Conservation (phyloP, 2,113 vertebrate species). For the Pristiophorus japonicus region DNA sequence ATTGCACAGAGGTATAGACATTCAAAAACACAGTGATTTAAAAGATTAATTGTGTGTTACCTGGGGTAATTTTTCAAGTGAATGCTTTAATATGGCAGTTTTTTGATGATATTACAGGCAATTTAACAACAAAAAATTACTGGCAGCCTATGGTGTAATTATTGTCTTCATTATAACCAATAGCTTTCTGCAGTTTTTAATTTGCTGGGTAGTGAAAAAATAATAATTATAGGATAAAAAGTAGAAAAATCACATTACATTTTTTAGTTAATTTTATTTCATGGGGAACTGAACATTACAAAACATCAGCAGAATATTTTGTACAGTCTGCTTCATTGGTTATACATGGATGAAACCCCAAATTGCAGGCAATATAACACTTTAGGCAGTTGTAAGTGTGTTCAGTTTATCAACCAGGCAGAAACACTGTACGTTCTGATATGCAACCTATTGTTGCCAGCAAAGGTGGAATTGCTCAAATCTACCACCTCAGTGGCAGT, state of each 20-base stretch:
- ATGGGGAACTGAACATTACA: background rate
- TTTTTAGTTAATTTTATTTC: background rate
- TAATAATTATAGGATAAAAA: background rate
- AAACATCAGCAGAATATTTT: background rate
- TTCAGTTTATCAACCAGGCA: background rate
- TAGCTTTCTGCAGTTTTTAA: background rate
- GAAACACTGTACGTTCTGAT: background rate
- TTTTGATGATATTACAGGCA: background rate
- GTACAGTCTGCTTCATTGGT: background rate
- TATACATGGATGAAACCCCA: background rate
- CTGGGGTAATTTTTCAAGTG: conserved; percentile 1
- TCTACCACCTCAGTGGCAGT: background rate
- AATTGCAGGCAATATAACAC: background rate
- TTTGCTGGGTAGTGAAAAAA: background rate
- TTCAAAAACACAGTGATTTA: background rate
- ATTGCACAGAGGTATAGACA: background rate
- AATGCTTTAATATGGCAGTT: conserved; percentile 5
- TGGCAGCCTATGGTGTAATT: background rate
- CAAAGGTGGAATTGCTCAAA: background rate
- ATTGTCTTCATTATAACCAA: background rate
- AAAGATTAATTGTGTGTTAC: background rate
- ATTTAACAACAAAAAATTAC: conserved; percentile 14
- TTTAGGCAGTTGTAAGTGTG: background rate
- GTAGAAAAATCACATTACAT: background rate
- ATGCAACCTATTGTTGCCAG: background rate